These are phyloP conservation scores for Anorthoa munda DNA, from an alignment of 2,888 invertebrate genomes.

Conservation along the genomic window DNA sequence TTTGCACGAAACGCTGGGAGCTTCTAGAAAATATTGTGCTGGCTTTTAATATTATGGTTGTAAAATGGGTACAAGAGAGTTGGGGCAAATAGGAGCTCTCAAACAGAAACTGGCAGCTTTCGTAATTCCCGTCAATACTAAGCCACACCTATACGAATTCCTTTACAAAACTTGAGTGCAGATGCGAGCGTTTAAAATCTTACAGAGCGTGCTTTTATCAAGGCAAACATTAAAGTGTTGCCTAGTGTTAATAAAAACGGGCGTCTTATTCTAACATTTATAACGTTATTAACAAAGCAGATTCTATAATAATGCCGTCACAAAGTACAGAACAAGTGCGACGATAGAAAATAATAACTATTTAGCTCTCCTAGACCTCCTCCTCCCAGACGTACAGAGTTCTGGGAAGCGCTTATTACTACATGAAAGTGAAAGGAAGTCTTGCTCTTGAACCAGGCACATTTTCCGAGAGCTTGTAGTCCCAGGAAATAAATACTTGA, in stretches of 20 bases:
- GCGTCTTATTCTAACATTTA: not conserved
- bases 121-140: not conserved
- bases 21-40: slow-evolving; percentile 12
- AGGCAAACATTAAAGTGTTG: not conserved
- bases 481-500: not conserved
- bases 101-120: not conserved
- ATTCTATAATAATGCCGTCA: not conserved
- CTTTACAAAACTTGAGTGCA: too few relatives aligned
- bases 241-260: not conserved
- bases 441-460: slow-evolving; percentile 6
- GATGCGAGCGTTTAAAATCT: too few relatives aligned
- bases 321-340: not conserved
- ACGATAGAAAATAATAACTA: not conserved
- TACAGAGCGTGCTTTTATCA: too few relatives aligned
- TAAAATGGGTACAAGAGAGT: not conserved
- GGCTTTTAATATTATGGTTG: not conserved
- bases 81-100: not conserved
- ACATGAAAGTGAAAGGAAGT: slow-evolving; percentile 17
- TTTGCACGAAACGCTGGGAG: slow-evolving; percentile 16
- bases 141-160: too few relatives aligned
- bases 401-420: slow-evolving; percentile 3
- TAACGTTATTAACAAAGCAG: not conserved
- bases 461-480: not conserved
- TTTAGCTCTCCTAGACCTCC: too few relatives aligned
- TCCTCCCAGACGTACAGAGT: not conserved